These are phyloP conservation scores for Drosophila infuscata DNA, from an alignment of 2,888 invertebrate genomes.

Conservation along the genomic window DNA sequence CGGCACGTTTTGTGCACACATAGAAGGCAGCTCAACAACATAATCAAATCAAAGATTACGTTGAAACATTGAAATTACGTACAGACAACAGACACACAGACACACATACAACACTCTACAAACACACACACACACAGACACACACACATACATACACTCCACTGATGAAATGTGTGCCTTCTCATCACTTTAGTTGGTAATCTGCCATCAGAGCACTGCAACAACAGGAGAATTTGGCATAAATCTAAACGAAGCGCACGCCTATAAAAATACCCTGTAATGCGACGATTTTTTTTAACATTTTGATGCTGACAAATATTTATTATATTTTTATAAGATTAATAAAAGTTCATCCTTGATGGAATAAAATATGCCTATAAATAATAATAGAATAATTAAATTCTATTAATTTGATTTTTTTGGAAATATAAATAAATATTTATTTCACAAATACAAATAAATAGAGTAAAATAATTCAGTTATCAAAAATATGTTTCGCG, in stretches of 20 bases:
- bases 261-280: constrained; percentile 11
- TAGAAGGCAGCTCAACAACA: constrained; percentile 73
- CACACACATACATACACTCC: constrained; percentile 24
- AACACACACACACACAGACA: constrained; percentile 22
- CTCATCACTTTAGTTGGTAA: constrained; percentile 60
- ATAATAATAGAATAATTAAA: not conserved
- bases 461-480: not conserved
- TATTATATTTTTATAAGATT: not conserved
- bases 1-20: constrained; percentile 58
- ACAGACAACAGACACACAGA: constrained; percentile 45
- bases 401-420: too few species aligned
- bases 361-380: not conserved
- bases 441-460: accelerated
- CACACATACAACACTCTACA: constrained; percentile 40
- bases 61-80: constrained; percentile 79
- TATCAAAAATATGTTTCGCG: accelerated
- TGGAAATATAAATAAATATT: not conserved
- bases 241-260: not conserved
- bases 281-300: not conserved
- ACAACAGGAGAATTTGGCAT: constrained; percentile 18
- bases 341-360: not conserved
- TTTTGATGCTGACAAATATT: not conserved
- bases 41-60: constrained; percentile 83
- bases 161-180: constrained; percentile 51
- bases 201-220: constrained; percentile 39